These are phyloP conservation scores for Xyrichtys novacula DNA, from an alignment of 2,797 vertebrate genomes.

Conservation along the genomic window DNA sequence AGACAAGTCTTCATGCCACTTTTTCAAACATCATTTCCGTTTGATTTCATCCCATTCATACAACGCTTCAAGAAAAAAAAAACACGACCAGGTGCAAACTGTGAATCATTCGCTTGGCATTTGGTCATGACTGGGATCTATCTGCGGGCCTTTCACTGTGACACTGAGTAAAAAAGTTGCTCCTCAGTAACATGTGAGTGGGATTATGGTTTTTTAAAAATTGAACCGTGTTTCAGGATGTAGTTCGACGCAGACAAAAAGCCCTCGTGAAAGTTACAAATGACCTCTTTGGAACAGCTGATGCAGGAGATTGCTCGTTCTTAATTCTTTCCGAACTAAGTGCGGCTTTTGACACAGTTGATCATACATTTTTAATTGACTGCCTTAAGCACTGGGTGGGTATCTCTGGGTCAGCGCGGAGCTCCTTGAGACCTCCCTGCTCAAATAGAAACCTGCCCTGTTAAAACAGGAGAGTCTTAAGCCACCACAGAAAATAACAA, in stretches of 20 bases:
- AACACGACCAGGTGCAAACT: slow-evolving; percentile 17
- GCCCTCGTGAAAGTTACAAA: slow-evolving; percentile 25
- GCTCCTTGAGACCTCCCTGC: slow-evolving; percentile 3
- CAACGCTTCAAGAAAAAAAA: slow-evolving; percentile 47
- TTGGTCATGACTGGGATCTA: slow-evolving; percentile 5
- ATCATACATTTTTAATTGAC: slow-evolving; percentile 72
- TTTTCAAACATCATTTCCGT: slow-evolving; percentile 42
- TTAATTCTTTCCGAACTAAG: slow-evolving; percentile 61
- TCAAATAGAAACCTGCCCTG: slow-evolving; percentile 25
- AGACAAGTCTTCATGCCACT: slow-evolving; percentile 52
- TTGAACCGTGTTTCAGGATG: slow-evolving; percentile 1
- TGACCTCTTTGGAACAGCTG: slow-evolving; percentile 40
- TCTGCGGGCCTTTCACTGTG: slow-evolving; percentile 8
- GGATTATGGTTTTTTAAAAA: not conserved
- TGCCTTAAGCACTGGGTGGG: slow-evolving; percentile 56
- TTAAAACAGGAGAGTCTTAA: slow-evolving; percentile 25
- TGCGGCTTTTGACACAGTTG: slow-evolving; percentile 63
- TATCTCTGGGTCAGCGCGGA: slow-evolving; percentile 49
- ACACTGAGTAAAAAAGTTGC: not conserved
- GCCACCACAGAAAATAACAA: not conserved
- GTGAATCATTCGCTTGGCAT: slow-evolving; percentile 11
- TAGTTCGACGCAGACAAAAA: slow-evolving; percentile 3
- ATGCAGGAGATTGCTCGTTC: slow-evolving; percentile 43
- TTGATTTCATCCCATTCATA: slow-evolving; percentile 34
- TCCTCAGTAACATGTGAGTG: not conserved